Evolutionary conservation across 1,140 invertebrate genomes (phyloP), one percentile per base, ranked within the genome.

Genomic region (Leptoteleia sp.): DNA sequence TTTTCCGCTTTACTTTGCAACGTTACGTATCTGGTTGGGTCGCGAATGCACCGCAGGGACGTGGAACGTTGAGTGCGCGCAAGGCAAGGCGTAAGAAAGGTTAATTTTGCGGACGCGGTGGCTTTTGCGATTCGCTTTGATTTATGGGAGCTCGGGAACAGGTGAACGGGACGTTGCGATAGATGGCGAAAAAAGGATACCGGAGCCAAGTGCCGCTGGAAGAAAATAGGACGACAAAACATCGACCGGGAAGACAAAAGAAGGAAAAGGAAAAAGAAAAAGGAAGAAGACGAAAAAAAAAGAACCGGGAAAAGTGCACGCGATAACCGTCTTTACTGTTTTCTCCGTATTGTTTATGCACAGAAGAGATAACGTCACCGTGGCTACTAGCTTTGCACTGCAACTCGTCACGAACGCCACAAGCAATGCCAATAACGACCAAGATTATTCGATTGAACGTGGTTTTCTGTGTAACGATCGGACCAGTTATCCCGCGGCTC

Each of bases 1-100:
- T 75, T 76, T 76, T 67, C 62, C 57, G 71, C 54, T 75, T 67
- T 75, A 65, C 52, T 67, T 75, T 61, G 71, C 52, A 47, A 52
- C 12, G 48, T 12, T 42, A 33, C 38, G 38, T 62, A 72, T 62
- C 61, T 43, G 13, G 8, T 15, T 6, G 42, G 52, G 40, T 9
- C 25, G 61, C 40, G 71, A 75, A 65, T 65, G 29, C 71, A 65
- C 61, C 71, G 57, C 48, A 35, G 73, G 57, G 57, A 62, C 47
- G 45, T 50, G 11, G 25, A 38, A 9, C 9, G 40, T 25, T 25
- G 31, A 3, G n/a, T 12, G 45, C 25, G 7, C 40, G 42, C 17
- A 31, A 48, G 48, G 43, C 48, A 43, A 50, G 25, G 59, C 50
- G 45, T 42, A 76, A 64, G 65, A 64, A 52, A 65, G 57, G 73